Evolutionary conservation across 2,797 vertebrate genomes (phyloP).

Genomic region (Pangasius larnaudii): DNA sequence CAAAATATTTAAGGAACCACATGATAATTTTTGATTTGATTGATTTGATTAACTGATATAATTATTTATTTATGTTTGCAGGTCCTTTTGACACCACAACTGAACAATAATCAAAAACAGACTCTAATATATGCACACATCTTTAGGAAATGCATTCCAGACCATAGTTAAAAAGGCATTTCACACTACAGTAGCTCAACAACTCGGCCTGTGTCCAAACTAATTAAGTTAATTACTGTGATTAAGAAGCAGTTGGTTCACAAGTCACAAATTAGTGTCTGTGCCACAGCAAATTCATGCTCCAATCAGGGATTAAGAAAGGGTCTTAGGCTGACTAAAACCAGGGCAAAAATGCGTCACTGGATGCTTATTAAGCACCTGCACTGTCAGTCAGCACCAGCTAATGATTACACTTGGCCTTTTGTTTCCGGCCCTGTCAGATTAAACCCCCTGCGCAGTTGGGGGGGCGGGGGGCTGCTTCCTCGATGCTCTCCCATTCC

Average conservation of each 20-base stretch:
- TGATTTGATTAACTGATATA: neutral
- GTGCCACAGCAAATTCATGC: slow-evolving; percentile 52
- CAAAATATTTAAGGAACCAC: neutral
- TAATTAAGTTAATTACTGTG: slow-evolving; percentile 78
- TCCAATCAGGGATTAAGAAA: slow-evolving; percentile 55
- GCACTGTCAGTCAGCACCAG: slow-evolving; percentile 68
- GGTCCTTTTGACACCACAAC: neutral
- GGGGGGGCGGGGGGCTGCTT: neutral
- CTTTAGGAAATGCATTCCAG: neutral
- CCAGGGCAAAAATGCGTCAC: slow-evolving; percentile 60
- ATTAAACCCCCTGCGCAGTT: slow-evolving; percentile 53
- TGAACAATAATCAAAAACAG: slow-evolving; percentile 3
- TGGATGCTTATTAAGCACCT: slow-evolving; percentile 78
- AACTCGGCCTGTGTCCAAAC: slow-evolving; percentile 73
- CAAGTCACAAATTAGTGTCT: slow-evolving; percentile 72
- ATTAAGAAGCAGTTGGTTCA: slow-evolving; percentile 69
- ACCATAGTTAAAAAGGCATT: slow-evolving; percentile 10
- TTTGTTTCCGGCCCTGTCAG: slow-evolving; percentile 64
- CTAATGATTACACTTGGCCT: slow-evolving; percentile 69
- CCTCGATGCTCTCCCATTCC: slow-evolving; percentile 4
- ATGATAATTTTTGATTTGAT: too few relatives aligned
- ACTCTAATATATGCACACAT: neutral
- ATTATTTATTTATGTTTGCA: neutral
- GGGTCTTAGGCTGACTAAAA: slow-evolving; percentile 61
- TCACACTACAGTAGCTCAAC: slow-evolving; percentile 50